These are phyloP conservation scores for Petrolisthes cinctipes DNA, from an alignment of 2,888 invertebrate species.

Conservation along the genomic window DNA sequence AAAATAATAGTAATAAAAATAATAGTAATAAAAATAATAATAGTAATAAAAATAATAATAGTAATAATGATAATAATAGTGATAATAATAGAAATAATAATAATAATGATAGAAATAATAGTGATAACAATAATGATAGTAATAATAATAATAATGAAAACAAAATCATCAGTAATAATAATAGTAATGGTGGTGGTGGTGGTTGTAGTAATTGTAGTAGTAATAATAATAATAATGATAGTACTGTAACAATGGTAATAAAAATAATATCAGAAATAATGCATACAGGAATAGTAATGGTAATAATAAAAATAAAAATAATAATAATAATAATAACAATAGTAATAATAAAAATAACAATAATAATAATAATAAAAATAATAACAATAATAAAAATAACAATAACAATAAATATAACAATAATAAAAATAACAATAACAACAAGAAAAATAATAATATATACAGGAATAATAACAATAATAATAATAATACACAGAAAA, in stretches of 20 bases:
- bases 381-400: neutral
- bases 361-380: neutral
- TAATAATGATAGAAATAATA: neutral
- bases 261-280: neutral
- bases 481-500: no score
- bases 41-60: neutral
- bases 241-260: neutral
- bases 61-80: constrained; percentile 1
- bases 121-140: neutral
- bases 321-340: neutral
- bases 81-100: neutral
- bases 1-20: neutral
- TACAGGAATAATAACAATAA: neutral
- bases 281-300: neutral
- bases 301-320: neutral
- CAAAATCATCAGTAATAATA: neutral
- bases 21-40: neutral
- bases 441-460: neutral
- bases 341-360: neutral
- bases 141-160: neutral
- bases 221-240: neutral
- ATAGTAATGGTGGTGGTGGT: neutral
- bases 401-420: neutral
- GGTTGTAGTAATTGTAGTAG: neutral
- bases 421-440: neutral